Conservation (phyloP, 2,888 invertebrate genomes). For the Drosophila cognata region DNA sequence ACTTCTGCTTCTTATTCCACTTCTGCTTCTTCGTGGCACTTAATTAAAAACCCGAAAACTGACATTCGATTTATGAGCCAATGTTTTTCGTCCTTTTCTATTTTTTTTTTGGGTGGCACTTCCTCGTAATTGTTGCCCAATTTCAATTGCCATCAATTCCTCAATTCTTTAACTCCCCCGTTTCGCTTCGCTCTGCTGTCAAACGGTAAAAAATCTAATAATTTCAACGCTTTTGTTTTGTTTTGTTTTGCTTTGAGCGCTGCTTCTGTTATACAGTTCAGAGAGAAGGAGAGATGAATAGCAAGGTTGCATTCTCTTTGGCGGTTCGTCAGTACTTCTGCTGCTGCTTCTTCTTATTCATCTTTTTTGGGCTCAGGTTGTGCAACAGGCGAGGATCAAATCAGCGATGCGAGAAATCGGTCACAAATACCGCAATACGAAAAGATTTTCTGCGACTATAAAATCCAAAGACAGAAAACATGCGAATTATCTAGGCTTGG, state of each 20-base stretch:
- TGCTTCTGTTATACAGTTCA: slow-evolving; percentile 18
- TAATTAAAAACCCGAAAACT: slow-evolving; percentile 72
- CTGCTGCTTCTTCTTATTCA: neutral
- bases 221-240: slow-evolving; percentile 57
- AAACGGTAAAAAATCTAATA: slow-evolving; percentile 72
- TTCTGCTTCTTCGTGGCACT: slow-evolving; percentile 43
- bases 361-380: slow-evolving; percentile 33
- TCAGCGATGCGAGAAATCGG: slow-evolving; percentile 55
- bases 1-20: slow-evolving; percentile 12
- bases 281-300: neutral
- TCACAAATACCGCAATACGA: slow-evolving; percentile 32
- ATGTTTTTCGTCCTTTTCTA: neutral
- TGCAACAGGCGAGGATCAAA: slow-evolving; percentile 64
- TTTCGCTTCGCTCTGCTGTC: slow-evolving; percentile 40
- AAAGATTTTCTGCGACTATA: slow-evolving; percentile 4
- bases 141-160: slow-evolving; percentile 9
- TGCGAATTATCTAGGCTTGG: neutral
- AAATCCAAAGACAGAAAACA: neutral
- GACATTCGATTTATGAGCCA: slow-evolving; percentile 75
- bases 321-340: slow-evolving; percentile 12
- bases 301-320: slow-evolving; percentile 20
- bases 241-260: slow-evolving; percentile 25
- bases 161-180: slow-evolving; percentile 5
- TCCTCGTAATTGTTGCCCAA: slow-evolving; percentile 72
- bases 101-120: slow-evolving; percentile 62